Percentiles rank a stretch among this genome's conserved stretches.
These are phyloP conservation scores for Leptopilina syphax DNA, from an alignment of 2,888 invertebrate species.

Conservation along the genomic window DNA sequence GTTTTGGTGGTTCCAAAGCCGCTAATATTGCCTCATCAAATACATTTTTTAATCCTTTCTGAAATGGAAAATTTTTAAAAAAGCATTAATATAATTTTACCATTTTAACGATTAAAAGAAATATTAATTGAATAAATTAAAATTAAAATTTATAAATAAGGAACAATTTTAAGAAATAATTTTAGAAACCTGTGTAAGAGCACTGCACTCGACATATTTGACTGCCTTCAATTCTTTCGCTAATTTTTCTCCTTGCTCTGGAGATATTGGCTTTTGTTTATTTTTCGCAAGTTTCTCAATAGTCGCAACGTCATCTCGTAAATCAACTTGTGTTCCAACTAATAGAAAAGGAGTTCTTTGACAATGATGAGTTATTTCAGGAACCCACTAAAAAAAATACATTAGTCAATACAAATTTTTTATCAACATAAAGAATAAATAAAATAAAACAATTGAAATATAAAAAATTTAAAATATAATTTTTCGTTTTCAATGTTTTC, in stretches of 20 bases:
- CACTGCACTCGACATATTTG: constrained; percentile 99
- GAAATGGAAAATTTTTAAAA: constrained; percentile 56
- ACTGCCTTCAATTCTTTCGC: constrained; percentile 98
- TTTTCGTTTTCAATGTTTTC: too few relatives aligned
- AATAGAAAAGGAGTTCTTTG: constrained; percentile 98
- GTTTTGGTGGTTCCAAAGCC: constrained; percentile 98
- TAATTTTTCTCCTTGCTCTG: constrained; percentile 97
- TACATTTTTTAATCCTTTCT: constrained; percentile 99
- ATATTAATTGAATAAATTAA: too few relatives aligned
- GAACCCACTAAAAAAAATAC: constrained; percentile 91
- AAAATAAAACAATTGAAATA: background rate
- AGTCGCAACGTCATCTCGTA: constrained; percentile 95
- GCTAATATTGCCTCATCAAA: constrained; percentile 99
- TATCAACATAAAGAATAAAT: background rate
- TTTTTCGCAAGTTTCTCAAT: constrained; percentile 98
- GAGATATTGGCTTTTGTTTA: constrained; percentile 98
- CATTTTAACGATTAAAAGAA: too few relatives aligned
- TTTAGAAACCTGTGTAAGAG: constrained; percentile 89
- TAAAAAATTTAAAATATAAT: background rate
- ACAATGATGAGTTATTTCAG: constrained; percentile 99
- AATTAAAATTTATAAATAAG: too few relatives aligned
- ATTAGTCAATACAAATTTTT: constrained; percentile 33
- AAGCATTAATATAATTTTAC: background rate
- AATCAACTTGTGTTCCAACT: constrained; percentile 98
- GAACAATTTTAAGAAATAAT: too few relatives aligned